Evolutionary conservation across 2,113 vertebrate species (phyloP), one percentile per base, ranked within the genome.

Genomic region (Cynoglossus semilaevis): DNA sequence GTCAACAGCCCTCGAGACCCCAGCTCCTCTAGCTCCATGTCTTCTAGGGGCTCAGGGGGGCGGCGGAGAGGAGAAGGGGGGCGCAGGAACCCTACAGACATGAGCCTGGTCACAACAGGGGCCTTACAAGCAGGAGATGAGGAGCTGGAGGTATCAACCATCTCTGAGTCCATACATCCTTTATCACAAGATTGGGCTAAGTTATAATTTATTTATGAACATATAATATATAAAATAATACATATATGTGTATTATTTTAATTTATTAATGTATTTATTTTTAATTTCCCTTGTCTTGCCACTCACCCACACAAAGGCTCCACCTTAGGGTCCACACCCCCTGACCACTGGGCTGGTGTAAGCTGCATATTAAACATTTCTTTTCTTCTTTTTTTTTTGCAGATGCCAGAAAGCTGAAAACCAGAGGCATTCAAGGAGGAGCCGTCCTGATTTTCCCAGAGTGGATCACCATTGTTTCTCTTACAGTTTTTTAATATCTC

Each of bases 371-470:
- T 64, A 64, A 69, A 16, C 11, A 16, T 41, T 37, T 14, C 60
- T 15, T 42, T 53, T 52, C 1, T 41, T 65, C 41, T 43, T 67
- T 52, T 15, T 51, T 78, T 58, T 65, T 70, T 79, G 13, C 89
- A 98, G 97, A 94, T 97, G 91, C 93, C 90, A 60, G 95, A 98
- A 89, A 99, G 96, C 93, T 99, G 94, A 99, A 95, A 91, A 86
- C 65, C 15, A 59, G 56, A 68, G 22, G 58, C 63, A 63, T 48
- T 79, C 60, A 34, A 56, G 67, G 75, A 88, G 66, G 80, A 83
- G 85, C 84, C 75, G 66, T 88, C 74, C 80, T 61, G 80, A 85
- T 86, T 89, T 82, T 88, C 86, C 72, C 77, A 83, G 88, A 87
- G 80, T 78, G 82, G 90, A 90, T 88, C 87, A 67, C 77, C 88